These are phyloP conservation scores for Mactra quadrangularis DNA, from an alignment of 1,140 invertebrate genomes.

Conservation along the genomic window DNA sequence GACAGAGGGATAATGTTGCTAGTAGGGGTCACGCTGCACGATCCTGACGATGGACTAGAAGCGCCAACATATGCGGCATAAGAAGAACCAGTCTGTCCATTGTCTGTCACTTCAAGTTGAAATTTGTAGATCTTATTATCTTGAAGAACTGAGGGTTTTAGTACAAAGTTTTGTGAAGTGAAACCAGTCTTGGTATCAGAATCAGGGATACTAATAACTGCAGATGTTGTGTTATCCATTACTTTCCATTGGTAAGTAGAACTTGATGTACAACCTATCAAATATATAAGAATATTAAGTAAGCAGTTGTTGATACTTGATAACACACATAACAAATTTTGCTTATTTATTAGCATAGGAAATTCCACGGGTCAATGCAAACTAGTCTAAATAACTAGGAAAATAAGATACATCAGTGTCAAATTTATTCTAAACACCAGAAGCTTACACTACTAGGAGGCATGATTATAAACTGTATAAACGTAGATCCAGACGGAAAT, in stretches of 20 bases:
- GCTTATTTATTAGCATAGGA: too few species aligned
- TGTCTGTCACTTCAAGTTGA: constrained; percentile 60
- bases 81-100: constrained; percentile 15
- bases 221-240: constrained; percentile 35
- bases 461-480: too few species aligned
- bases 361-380: too few species aligned
- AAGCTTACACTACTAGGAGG: too few species aligned
- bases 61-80: constrained; percentile 64
- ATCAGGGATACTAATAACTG: constrained; percentile 19
- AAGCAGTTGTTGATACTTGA: too few species aligned
- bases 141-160: constrained; percentile 59
- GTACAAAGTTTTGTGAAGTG: constrained; percentile 65
- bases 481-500: too few species aligned
- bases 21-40: constrained; percentile 57
- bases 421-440: too few species aligned
- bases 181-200: constrained; percentile 65
- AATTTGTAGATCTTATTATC: constrained; percentile 66
- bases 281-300: too few species aligned
- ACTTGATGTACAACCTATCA: constrained; percentile 27
- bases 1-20: constrained; percentile 62
- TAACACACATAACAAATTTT: too few species aligned
- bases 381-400: too few species aligned
- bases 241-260: constrained; percentile 71
- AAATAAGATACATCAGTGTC: too few species aligned
- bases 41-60: constrained; percentile 65